Base-by-base conservation (phyloP, 2,113 vertebrate species). In the Guaruba guarouba region DNA sequence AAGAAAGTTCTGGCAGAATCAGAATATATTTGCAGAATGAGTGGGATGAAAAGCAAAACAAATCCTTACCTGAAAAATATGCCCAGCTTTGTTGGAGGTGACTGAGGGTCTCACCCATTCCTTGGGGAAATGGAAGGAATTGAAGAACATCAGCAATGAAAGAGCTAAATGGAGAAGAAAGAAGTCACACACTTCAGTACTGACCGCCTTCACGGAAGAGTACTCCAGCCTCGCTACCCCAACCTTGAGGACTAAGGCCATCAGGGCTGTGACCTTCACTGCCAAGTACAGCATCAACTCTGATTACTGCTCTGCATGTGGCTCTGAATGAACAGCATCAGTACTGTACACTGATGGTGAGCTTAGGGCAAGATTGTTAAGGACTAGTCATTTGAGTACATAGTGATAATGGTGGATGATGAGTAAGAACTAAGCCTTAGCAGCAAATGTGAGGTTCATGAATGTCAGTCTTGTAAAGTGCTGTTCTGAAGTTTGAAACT, bases 271-370 rank as follows among this genome's bases (percentile, higher is more conserved):
- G 71, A 55, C 28, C 33, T 66, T 82, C 25, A 10, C 9, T 51
- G 22, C 6, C 83, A 37, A 2, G 35, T 31, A 37, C 25, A 74
- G 33, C 35, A 43, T 43, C 41, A 68, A 11, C 41, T 51, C 43
- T 28, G 31, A 15, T 28, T 49, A 14, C n/a, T 37, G 35, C 22
- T 49, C 52, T 1, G 2, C 29, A 4, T 33, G 12, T 0, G 1
- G 9, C 25, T 49, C 67, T 49, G 41, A 74, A 43, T 15, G 35
- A 17, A 18, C 8, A 29, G 27, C 22, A 59, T 52, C 25, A 39
- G 37, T 15, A 7, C 29, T 0, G 2, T 7, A 8, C 25, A 14
- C 14, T 24, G 44, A 22, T 16, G 10, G 35, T 27, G 55, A 55
- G 25, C 1, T 28, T 24, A 69, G 35, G 37, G 14, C 2, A 18